phyloP scores from a whole-genome alignment of 2,797 vertebrate genomes.

The Phylloscopus collybita region DNA sequence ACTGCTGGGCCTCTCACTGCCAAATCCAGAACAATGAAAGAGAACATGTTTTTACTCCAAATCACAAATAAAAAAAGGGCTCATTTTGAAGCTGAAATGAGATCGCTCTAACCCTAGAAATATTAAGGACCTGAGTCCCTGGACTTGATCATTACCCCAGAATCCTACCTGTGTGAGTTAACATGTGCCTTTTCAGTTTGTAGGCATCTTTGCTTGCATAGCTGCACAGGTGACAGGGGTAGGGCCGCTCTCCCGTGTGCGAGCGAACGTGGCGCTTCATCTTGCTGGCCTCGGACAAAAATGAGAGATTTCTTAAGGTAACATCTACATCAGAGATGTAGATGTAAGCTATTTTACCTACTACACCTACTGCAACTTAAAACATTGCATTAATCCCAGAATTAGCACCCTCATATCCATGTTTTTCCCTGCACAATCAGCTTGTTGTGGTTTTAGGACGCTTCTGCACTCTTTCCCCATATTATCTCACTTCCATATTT shows the following conservation, averaged over 20 bases:
- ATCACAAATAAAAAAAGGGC: neutral
- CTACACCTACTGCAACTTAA: neutral
- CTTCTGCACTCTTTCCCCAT: neutral
- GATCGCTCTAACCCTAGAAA: neutral
- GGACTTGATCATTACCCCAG: neutral
- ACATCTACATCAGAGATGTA: neutral
- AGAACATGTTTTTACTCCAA: neutral
- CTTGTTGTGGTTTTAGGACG: neutral
- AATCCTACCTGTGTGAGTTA: conserved; percentile 72
- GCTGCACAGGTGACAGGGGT: conserved; percentile 65
- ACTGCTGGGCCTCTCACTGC: neutral
- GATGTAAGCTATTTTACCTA: neutral
- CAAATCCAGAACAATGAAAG: neutral
- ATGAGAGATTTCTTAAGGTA: neutral
- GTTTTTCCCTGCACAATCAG: neutral
- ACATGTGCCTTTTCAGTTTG: conserved; percentile 76
- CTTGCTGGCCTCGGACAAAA: conserved; percentile 70
- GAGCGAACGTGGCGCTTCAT: conserved; percentile 69
- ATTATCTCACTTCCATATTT: neutral
- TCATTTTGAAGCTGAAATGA: neutral
- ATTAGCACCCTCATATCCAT: fast-evolving
- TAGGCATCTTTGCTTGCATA: conserved; percentile 72
- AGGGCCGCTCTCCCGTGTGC: conserved; percentile 72
- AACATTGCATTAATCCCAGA: neutral
- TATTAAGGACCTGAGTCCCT: neutral